Percentiles rank a stretch among this genome's conserved stretches.
These are phyloP conservation scores for Spea multiplicata DNA, from an alignment of 2,113 vertebrate species.

Conservation along the genomic window DNA sequence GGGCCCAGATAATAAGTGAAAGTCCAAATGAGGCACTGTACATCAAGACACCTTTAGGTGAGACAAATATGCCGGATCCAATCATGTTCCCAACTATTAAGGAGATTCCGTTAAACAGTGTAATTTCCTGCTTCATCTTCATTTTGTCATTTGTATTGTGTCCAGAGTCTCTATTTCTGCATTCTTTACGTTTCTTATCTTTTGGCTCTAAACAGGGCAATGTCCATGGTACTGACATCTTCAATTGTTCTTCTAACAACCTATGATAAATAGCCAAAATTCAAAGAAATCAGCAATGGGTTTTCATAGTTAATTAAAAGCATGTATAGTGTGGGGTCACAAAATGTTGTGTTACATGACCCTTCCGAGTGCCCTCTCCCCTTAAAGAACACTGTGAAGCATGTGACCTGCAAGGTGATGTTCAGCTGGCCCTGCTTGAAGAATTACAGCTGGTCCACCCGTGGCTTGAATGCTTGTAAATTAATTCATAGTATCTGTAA, in stretches of 20 bases:
- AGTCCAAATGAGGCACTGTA: constrained; percentile 76
- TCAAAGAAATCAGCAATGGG: too few species aligned
- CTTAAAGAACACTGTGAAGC: too few species aligned
- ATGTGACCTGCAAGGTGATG: too few species aligned
- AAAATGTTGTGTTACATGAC: too few species aligned
- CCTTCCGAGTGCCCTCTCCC: too few species aligned
- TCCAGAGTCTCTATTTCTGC: constrained; percentile 32
- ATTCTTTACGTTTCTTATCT: constrained; percentile 41
- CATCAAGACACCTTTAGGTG: constrained; percentile 79
- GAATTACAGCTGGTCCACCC: too few species aligned
- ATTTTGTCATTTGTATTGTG: constrained; percentile 66
- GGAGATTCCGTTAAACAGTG: constrained; percentile 75
- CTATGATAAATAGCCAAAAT: not conserved
- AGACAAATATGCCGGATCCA: constrained; percentile 82
- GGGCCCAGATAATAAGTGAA: constrained; percentile 73
- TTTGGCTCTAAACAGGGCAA: constrained; percentile 46
- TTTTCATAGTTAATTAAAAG: too few species aligned
- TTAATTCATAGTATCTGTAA: too few species aligned
- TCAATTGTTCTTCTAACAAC: constrained; percentile 34
- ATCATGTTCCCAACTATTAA: constrained; percentile 88
- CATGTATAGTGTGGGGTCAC: too few species aligned
- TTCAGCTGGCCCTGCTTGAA: too few species aligned
- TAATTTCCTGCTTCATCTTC: constrained; percentile 81
- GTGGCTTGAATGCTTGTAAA: too few species aligned
- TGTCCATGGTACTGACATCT: constrained; percentile 52